Conservation (phyloP, 2,888 invertebrate genomes). For the Myopa tessellatipennis region DNA sequence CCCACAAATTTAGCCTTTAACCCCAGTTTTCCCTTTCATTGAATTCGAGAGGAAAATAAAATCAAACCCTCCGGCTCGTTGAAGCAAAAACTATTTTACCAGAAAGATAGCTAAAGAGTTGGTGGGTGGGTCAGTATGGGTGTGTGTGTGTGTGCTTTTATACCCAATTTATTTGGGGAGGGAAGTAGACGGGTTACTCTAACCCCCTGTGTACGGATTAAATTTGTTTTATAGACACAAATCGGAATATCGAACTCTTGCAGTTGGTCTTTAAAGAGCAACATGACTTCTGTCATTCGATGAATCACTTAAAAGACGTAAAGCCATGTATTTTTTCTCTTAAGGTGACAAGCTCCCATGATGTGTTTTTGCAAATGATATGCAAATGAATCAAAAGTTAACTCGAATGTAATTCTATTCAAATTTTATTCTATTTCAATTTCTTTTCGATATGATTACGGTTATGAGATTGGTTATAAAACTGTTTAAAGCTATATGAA, state of each 20-base stretch:
- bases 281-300: not conserved
- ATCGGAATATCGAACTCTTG: slow-evolving; percentile 4
- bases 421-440: too few species aligned
- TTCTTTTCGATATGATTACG: too few species aligned
- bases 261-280: slow-evolving; percentile 9
- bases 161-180: not conserved
- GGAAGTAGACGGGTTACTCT: not conserved
- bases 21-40: slow-evolving; percentile 7
- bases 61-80: not conserved
- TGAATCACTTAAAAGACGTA: too few species aligned
- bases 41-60: slow-evolving; percentile 4
- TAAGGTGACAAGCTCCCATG: too few species aligned
- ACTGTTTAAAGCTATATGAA: too few species aligned
- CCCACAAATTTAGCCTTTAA: not conserved
- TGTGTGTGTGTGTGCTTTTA: not conserved
- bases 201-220: not conserved
- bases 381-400: too few species aligned
- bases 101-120: not conserved
- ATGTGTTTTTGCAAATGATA: too few species aligned
- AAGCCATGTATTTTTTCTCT: too few species aligned
- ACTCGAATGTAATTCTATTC: too few species aligned
- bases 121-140: too few species aligned
- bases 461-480: too few species aligned
- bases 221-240: slow-evolving; percentile 2
- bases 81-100: slow-evolving; percentile 1